phyloP scores from a whole-genome alignment of 2,113 vertebrate genomes.

The Tragelaphus scriptus region DNA sequence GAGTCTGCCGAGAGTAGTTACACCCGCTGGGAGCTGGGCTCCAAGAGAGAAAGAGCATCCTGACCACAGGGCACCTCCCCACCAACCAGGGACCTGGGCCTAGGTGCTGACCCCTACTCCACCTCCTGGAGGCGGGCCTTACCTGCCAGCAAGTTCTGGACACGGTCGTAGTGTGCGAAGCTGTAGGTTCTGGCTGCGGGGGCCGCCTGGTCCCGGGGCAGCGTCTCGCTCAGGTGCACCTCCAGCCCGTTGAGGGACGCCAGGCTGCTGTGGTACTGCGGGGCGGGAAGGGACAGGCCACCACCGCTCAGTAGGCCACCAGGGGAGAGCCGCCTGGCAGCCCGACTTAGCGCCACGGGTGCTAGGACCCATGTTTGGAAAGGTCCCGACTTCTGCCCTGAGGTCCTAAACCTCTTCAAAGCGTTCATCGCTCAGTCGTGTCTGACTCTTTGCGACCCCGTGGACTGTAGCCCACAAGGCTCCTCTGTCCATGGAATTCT shows the following conservation, averaged over 20 bases:
- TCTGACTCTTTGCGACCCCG: background rate
- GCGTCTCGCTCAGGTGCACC: conserved; percentile 90
- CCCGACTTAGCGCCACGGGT: background rate
- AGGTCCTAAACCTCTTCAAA: background rate
- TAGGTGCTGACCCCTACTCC: background rate
- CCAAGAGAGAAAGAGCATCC: too few relatives aligned
- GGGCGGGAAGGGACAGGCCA: background rate
- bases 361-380: background rate
- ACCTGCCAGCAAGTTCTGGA: conserved; percentile 90
- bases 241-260: conserved; percentile 96
- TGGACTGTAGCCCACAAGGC: background rate
- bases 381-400: background rate
- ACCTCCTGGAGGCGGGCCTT: background rate
- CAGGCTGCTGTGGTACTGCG: conserved; percentile 93
- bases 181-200: background rate
- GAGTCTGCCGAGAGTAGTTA: background rate
- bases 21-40: background rate
- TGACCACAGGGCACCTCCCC: accelerated
- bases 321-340: accelerated
- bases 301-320: accelerated
- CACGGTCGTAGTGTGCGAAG: conserved; percentile 87
- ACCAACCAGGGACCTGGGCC: accelerated
- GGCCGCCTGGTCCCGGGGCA: conserved; percentile 60
- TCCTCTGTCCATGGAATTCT: background rate
- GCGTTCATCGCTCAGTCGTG: background rate